A percentile compares a stretch with the other conserved stretches of the same genome.
Conservation (phyloP, 2,113 vertebrate genomes). For the Onychostoma macrolepis region DNA sequence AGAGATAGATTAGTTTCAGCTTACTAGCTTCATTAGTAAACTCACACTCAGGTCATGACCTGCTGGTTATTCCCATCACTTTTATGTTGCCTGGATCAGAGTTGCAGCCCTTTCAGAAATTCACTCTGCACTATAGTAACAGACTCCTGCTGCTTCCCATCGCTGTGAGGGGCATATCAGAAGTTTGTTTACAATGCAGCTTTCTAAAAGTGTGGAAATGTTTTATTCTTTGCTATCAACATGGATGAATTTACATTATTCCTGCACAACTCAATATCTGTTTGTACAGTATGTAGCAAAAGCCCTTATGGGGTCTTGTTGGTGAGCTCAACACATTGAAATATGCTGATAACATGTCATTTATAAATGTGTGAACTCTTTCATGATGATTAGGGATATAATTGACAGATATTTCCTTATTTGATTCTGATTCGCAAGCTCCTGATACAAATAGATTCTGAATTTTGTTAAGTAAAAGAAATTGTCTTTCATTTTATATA, state of each 20-base stretch:
- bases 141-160: background rate
- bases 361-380: background rate
- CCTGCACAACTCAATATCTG: background rate
- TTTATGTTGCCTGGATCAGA: conserved; percentile 32
- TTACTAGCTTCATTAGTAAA: conserved; percentile 67
- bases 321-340: background rate
- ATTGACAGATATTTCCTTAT: no score
- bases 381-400: background rate
- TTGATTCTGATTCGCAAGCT: no score
- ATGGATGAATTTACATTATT: background rate
- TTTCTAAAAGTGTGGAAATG: conserved; percentile 1
- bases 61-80: conserved; percentile 60
- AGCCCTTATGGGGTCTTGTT: background rate
- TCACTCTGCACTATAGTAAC: background rate
- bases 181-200: background rate
- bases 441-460: no score
- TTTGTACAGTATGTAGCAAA: background rate
- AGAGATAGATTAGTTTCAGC: conserved; percentile 43
- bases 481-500: background rate
- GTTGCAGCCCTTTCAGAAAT: background rate
- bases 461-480: background rate
- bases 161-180: background rate
- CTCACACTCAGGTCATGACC: conserved; percentile 59
- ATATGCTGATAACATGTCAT: background rate
- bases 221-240: background rate